Percentiles rank a stretch among this genome's conserved stretches.
Conservation (phyloP, 2,797 vertebrate species). For the Notolabrus celidotus region DNA sequence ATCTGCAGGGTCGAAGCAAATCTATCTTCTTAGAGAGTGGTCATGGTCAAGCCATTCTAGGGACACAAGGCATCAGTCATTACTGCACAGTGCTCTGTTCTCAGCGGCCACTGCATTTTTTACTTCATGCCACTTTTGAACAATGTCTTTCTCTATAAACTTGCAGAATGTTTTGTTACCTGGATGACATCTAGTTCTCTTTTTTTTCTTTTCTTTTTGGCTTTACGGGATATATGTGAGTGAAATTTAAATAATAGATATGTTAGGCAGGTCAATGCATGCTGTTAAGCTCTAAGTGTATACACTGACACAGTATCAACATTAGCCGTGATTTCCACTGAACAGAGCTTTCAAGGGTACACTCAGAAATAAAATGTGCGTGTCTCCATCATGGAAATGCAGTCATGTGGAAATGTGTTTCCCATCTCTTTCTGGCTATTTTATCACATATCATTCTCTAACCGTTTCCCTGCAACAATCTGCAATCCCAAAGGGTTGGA, state of each 20-base stretch:
- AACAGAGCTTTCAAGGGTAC: slow-evolving; percentile 1
- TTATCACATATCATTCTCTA: slow-evolving; percentile 30
- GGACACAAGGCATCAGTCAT: slow-evolving; percentile 71
- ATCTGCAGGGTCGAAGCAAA: slow-evolving; percentile 70
- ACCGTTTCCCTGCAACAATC: slow-evolving; percentile 23
- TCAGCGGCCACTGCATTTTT: slow-evolving; percentile 24
- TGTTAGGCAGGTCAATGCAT: neutral
- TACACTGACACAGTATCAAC: slow-evolving; percentile 15
- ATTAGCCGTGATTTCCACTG: slow-evolving; percentile 17
- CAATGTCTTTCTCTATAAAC: slow-evolving; percentile 11
- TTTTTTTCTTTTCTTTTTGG: neutral
- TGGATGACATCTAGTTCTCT: slow-evolving; percentile 7
- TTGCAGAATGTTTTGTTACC: neutral
- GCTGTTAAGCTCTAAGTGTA: neutral
- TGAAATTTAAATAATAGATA: neutral
- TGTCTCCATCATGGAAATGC: slow-evolving; percentile 24
- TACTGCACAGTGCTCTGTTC: slow-evolving; percentile 19
- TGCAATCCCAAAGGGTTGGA: slow-evolving; percentile 35
- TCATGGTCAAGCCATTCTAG: slow-evolving; percentile 71
- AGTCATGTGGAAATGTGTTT: slow-evolving; percentile 22
- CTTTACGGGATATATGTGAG: neutral
- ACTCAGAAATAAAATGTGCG: slow-evolving; percentile 9
- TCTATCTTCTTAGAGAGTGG: slow-evolving; percentile 75
- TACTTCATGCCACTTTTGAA: slow-evolving; percentile 10
- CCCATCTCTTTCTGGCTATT: slow-evolving; percentile 31